These are phyloP conservation scores for Trogon melanurus DNA, from an alignment of 2,113 vertebrate species.

Conservation along the genomic window DNA sequence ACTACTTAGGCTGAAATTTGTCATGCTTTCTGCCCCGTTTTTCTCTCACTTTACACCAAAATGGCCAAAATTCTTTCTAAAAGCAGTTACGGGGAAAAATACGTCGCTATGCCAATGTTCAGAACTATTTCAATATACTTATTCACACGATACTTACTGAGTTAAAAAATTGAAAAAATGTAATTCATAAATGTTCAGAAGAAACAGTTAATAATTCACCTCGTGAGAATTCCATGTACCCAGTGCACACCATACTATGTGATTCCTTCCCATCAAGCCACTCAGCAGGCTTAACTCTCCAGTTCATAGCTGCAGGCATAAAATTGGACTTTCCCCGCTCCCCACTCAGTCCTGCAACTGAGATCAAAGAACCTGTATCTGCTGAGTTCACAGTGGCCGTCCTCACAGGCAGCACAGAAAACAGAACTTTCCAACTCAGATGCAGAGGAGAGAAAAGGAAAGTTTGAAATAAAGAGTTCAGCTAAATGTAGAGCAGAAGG, in stretches of 20 bases:
- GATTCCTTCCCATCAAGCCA: background rate
- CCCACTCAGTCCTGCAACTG: background rate
- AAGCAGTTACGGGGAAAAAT: background rate
- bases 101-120: background rate
- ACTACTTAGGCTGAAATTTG: background rate
- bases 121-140: background rate
- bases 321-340: background rate
- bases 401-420: background rate
- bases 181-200: background rate
- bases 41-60: background rate
- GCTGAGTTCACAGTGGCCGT: background rate
- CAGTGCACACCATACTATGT: background rate
- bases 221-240: background rate
- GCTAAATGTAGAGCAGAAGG: background rate
- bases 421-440: background rate
- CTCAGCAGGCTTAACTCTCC: background rate
- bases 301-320: background rate
- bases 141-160: background rate
- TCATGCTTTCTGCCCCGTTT: background rate
- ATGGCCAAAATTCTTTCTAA: background rate
- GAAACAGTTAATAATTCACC: constrained; percentile 11
- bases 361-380: background rate
- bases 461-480: background rate
- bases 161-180: background rate
- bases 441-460: background rate